Evolutionary conservation across 2,888 invertebrate genomes (phyloP).

Genomic region (Scaptomyza polygonia): DNA sequence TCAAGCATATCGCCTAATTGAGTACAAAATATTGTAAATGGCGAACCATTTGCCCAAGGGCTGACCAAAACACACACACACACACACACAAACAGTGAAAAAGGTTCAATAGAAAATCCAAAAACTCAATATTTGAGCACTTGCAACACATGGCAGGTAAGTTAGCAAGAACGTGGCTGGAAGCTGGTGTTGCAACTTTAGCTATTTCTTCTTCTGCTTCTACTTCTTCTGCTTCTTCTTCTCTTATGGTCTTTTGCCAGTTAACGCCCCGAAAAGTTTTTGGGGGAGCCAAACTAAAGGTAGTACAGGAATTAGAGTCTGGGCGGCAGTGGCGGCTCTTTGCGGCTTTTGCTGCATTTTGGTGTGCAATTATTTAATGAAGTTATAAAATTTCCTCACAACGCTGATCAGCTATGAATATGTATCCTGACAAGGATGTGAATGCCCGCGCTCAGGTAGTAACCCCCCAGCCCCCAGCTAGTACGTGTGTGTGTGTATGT

Average conservation of each 20-base stretch:
- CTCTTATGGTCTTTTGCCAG: constrained; percentile 73
- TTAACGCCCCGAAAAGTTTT: constrained; percentile 65
- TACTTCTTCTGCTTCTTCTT: not conserved
- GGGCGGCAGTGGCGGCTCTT: constrained; percentile 44
- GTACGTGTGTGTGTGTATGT: constrained; percentile 27
- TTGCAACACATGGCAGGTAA: constrained; percentile 43
- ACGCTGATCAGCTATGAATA: constrained; percentile 61
- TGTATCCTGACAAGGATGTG: constrained; percentile 25
- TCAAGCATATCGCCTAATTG: constrained; percentile 61
- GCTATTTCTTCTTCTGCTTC: not conserved
- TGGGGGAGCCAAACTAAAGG: constrained; percentile 18
- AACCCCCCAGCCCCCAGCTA: no score
- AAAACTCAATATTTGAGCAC: constrained; percentile 79
- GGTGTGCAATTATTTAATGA: constrained; percentile 80
- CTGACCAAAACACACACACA: constrained; percentile 37
- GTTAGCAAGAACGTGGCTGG: constrained; percentile 31
- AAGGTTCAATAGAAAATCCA: constrained; percentile 72
- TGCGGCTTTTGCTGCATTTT: constrained; percentile 66
- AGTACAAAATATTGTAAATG: constrained; percentile 60
- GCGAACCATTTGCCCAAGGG: constrained; percentile 66
- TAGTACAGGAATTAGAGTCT: constrained; percentile 15
- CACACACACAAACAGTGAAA: constrained; percentile 16
- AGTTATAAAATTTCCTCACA: constrained; percentile 75
- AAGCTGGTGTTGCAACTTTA: constrained; percentile 14
- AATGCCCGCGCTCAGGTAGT: constrained; percentile 44